These are phyloP conservation scores for Pseudomyrmex flavicornis DNA, from an alignment of 1,140 invertebrate species.

Conservation along the genomic window DNA sequence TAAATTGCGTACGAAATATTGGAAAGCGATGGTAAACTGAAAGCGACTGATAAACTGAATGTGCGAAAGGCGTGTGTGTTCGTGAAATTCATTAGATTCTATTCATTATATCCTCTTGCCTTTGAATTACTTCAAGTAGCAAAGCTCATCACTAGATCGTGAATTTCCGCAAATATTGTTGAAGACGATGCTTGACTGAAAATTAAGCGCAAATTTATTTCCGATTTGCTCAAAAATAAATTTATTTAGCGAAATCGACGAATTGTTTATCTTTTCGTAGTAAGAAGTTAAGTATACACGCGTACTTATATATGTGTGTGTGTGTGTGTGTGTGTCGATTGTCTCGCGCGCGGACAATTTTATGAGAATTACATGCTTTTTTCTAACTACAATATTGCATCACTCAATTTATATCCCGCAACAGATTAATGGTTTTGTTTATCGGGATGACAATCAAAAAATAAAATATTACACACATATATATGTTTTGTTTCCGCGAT, in stretches of 20 bases:
- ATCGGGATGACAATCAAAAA: neutral
- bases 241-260: conserved; percentile 17
- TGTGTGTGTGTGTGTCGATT: neutral
- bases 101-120: neutral
- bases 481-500: neutral
- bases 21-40: neutral
- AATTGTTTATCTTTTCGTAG: conserved; percentile 28
- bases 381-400: conserved; percentile 1
- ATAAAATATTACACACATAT: neutral
- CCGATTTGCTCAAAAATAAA: conserved; percentile 11
- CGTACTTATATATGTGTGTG: neutral
- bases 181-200: conserved; percentile 5
- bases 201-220: conserved; percentile 33
- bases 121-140: neutral
- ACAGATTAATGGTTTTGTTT: neutral
- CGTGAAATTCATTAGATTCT: neutral
- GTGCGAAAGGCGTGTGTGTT: neutral
- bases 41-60: neutral
- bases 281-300: conserved; percentile 28
- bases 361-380: conserved; percentile 28
- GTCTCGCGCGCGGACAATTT: neutral
- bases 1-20: conserved; percentile 7
- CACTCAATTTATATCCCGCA: neutral
- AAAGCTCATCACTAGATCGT: neutral
- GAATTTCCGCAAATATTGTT: conserved; percentile 29